Conservation (phyloP, 2,888 invertebrate species). For the Phyto melanocephala region DNA sequence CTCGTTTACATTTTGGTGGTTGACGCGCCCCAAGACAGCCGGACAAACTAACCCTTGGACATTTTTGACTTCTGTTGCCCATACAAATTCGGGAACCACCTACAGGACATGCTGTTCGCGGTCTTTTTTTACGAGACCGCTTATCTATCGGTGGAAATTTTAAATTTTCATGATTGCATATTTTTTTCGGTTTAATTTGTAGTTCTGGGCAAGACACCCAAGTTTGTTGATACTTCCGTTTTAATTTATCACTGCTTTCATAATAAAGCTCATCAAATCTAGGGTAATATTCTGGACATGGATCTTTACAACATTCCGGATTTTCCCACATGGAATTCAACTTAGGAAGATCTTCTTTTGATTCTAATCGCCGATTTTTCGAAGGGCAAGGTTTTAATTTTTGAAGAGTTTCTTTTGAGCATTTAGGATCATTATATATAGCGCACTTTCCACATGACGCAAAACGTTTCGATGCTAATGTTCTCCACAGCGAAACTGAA, state of each 20-base stretch:
- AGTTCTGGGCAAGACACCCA: slow-evolving; percentile 74
- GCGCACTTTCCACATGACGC: slow-evolving; percentile 14
- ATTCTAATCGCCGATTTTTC: slow-evolving; percentile 5
- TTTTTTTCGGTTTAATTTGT: slow-evolving; percentile 67
- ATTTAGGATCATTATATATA: slow-evolving; percentile 16
- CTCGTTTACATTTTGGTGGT: slow-evolving; percentile 63
- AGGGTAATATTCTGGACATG: slow-evolving; percentile 65
- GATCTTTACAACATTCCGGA: slow-evolving; percentile 66
- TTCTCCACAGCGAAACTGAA: background rate
- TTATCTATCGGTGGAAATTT: slow-evolving; percentile 63
- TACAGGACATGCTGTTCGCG: slow-evolving; percentile 37
- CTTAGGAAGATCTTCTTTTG: slow-evolving; percentile 37
- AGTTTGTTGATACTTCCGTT: slow-evolving; percentile 74
- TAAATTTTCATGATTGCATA: slow-evolving; percentile 68
- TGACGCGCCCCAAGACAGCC: slow-evolving; percentile 57
- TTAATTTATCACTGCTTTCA: slow-evolving; percentile 71
- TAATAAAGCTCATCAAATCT: slow-evolving; percentile 75
- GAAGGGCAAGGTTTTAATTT: slow-evolving; percentile 19
- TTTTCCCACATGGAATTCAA: slow-evolving; percentile 71
- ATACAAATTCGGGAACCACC: slow-evolving; percentile 49
- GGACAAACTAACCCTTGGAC: slow-evolving; percentile 62
- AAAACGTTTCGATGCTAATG: background rate
- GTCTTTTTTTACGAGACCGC: slow-evolving; percentile 12
- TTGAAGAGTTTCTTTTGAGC: slow-evolving; percentile 23
- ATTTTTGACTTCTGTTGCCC: slow-evolving; percentile 56